Evolutionary conservation across 2,797 vertebrate genomes (phyloP).

Genomic region (Perodicticus potto): DNA sequence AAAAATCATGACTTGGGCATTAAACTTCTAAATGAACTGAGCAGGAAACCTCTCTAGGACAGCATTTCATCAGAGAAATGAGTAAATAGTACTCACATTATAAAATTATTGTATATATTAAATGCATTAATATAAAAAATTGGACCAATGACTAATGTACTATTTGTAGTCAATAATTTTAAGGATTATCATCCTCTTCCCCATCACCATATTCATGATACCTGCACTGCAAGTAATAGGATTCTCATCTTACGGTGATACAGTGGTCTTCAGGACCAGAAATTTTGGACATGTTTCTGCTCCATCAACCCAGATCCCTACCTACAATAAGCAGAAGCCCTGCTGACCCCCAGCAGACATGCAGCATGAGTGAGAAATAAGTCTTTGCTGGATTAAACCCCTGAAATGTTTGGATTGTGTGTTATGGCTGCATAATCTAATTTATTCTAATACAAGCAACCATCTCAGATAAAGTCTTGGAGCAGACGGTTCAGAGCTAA

Average conservation of each 20-base stretch:
- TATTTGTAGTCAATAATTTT: neutral
- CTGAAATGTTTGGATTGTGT: neutral
- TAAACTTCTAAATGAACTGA: constrained; percentile 28
- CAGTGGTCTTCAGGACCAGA: neutral
- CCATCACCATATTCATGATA: neutral
- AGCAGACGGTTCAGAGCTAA: neutral
- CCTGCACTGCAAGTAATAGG: neutral
- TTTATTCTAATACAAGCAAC: neutral
- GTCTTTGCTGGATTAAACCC: neutral
- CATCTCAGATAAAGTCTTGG: neutral
- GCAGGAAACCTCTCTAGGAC: neutral
- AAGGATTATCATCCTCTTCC: neutral
- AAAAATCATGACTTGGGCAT: neutral
- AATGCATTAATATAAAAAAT: constrained; percentile 15
- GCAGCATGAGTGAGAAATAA: neutral
- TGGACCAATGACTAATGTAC: neutral
- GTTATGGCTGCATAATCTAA: neutral
- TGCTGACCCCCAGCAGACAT: neutral
- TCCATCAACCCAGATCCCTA: neutral
- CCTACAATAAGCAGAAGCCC: neutral
- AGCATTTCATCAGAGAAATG: constrained; percentile 34
- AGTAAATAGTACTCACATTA: neutral
- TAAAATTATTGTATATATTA: neutral
- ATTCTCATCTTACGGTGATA: neutral
- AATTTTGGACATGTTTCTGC: neutral